Conservation (phyloP, 2,888 invertebrate species). For the Candidula unifasciata region DNA sequence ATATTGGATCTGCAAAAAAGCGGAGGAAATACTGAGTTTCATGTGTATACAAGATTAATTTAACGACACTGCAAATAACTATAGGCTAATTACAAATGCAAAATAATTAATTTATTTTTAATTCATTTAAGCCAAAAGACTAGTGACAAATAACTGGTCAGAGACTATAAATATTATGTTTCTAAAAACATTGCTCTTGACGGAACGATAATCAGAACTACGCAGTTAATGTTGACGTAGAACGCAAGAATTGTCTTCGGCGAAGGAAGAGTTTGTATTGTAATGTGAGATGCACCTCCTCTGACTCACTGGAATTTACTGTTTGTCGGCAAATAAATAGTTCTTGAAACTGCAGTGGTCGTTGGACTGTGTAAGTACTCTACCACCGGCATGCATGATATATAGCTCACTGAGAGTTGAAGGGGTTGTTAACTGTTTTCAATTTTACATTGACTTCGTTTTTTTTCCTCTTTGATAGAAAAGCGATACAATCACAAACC, state of each 20-base stretch:
- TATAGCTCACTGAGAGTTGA: too few species aligned
- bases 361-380: constrained; percentile 1
- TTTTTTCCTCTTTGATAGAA: too few species aligned
- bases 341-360: neutral
- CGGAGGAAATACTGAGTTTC: too few species aligned
- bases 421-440: too few species aligned
- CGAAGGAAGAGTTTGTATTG: constrained; percentile 37
- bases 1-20: too few species aligned
- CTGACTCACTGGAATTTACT: constrained; percentile 28
- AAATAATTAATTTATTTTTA: too few species aligned
- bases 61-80: too few species aligned
- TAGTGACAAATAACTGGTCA: neutral
- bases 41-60: too few species aligned
- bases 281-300: neutral
- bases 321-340: neutral
- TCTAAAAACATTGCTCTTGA: constrained; percentile 53
- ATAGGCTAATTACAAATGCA: too few species aligned
- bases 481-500: too few species aligned
- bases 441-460: too few species aligned
- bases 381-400: neutral
- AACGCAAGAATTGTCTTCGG: constrained; percentile 37
- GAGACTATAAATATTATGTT: neutral
- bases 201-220: constrained; percentile 61
- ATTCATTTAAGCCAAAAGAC: too few species aligned
- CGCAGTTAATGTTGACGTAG: constrained; percentile 67